phyloP scores from a whole-genome alignment of 2,113 vertebrate species.

The Charina bottae region DNA sequence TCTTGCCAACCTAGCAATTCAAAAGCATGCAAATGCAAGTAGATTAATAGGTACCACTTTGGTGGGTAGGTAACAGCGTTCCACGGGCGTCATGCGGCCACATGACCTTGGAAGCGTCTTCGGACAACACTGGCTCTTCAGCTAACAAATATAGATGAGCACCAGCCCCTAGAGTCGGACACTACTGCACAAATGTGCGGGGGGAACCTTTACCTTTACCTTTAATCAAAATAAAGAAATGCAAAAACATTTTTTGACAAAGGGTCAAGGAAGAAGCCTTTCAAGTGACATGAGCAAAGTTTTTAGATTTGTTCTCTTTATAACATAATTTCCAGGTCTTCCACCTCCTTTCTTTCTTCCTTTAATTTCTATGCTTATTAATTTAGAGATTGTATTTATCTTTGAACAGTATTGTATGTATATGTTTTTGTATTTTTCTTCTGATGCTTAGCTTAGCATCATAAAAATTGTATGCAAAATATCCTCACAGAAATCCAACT shows the following conservation, averaged over 20 bases:
- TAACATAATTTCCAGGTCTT: neutral
- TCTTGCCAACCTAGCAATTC: no score
- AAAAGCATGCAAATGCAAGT: no score
- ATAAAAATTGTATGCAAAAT: neutral
- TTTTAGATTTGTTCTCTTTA: neutral
- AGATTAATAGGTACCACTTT: no score
- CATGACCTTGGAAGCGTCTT: no score
- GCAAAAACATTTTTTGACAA: neutral
- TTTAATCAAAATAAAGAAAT: no score
- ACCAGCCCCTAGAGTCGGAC: no score
- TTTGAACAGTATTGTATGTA: neutral
- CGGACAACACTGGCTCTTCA: no score
- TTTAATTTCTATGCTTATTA: neutral
- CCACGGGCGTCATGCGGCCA: no score
- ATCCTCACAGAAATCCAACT: neutral
- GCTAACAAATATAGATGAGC: no score
- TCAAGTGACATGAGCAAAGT: neutral
- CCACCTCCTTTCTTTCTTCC: neutral
- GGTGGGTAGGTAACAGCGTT: no score
- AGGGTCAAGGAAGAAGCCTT: neutral
- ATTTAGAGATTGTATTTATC: neutral
- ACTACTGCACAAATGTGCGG: no score
- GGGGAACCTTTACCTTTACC: no score
- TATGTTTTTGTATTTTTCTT: neutral
- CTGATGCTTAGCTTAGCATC: neutral